phyloP scores from a whole-genome alignment of 2,888 invertebrate genomes.

The Dynastes hyllus region DNA sequence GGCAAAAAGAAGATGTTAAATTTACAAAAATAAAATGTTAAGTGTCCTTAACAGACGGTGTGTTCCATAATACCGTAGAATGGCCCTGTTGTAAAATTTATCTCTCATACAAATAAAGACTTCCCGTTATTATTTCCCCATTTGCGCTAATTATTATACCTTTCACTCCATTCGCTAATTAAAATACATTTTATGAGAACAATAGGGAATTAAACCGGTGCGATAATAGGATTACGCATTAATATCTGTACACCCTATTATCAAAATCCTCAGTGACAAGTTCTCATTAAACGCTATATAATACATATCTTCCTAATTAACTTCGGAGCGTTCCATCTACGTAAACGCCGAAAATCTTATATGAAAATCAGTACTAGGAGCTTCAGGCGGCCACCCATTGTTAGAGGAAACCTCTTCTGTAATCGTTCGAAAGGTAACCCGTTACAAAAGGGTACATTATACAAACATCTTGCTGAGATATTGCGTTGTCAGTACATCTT shows the following conservation, averaged over 20 bases:
- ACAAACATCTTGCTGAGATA: conserved; percentile 7
- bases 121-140: too few species aligned
- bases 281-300: conserved; percentile 22
- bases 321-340: not conserved
- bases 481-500: conserved; percentile 14
- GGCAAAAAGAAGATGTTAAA: too few species aligned
- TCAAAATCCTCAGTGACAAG: conserved; percentile 28
- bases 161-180: not conserved
- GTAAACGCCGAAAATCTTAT: not conserved
- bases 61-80: too few species aligned
- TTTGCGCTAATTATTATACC: not conserved
- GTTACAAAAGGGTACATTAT: conserved; percentile 17
- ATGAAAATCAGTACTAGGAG: conserved; percentile 15
- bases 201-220: conserved; percentile 10
- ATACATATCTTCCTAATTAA: conserved; percentile 25
- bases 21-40: too few species aligned
- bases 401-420: conserved; percentile 17
- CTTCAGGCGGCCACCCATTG: conserved; percentile 11
- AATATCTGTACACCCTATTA: conserved; percentile 31
- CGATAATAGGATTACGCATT: conserved; percentile 33
- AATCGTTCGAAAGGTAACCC: conserved; percentile 13
- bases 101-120: too few species aligned
- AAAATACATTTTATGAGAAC: conserved; percentile 16
- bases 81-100: too few species aligned
- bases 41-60: too few species aligned